Evolutionary conservation across 2,113 vertebrate genomes (phyloP).

Genomic region (Camelus bactrianus): DNA sequence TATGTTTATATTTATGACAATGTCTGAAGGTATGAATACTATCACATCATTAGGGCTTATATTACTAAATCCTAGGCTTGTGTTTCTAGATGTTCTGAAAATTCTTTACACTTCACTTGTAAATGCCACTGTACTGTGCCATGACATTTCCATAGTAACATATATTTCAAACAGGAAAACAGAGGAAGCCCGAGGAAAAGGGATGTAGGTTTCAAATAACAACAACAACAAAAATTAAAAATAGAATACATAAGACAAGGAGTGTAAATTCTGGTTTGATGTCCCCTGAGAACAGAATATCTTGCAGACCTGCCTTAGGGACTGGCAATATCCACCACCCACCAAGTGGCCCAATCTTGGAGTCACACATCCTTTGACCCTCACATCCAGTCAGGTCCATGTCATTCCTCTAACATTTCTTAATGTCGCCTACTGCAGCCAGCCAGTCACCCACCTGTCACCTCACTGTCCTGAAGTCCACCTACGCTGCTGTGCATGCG

Average conservation of each 20-base stretch:
- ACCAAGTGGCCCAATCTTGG: background rate
- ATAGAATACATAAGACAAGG: background rate
- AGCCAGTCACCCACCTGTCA: background rate
- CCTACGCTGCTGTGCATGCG: background rate
- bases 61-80: constrained; percentile 54
- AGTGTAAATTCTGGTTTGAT: background rate
- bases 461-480: background rate
- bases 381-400: background rate
- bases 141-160: constrained; percentile 76
- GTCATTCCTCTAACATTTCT: background rate
- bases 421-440: background rate
- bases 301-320: background rate
- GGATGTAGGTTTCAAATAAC: constrained; percentile 38
- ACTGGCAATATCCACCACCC: background rate
- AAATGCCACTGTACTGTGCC: constrained; percentile 56
- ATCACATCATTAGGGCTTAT: constrained; percentile 68
- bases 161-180: constrained; percentile 73
- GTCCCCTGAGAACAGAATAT: background rate
- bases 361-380: constrained; percentile 14
- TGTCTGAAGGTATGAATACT: constrained; percentile 61
- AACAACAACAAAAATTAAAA: constrained; percentile 27
- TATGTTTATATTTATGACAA: constrained; percentile 68
- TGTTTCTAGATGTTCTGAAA: constrained; percentile 68
- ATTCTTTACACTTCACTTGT: constrained; percentile 75
- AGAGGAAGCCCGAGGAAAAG: constrained; percentile 50